A percentile compares a stretch with the other conserved stretches of the same genome.
These are phyloP conservation scores for Ischnura elegans DNA, from an alignment of 2,888 invertebrate species.

Conservation along the genomic window DNA sequence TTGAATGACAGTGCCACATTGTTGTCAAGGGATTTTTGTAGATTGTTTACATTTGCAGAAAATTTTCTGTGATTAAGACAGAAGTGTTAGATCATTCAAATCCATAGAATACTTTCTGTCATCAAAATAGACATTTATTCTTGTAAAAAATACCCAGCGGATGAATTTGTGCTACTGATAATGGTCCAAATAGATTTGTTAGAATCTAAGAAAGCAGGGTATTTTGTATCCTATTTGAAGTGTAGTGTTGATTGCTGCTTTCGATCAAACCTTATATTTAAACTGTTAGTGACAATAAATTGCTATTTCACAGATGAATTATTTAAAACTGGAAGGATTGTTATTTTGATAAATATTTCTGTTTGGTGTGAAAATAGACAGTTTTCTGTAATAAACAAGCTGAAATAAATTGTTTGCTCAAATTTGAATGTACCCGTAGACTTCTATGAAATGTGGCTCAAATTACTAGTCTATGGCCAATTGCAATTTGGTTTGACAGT, in stretches of 20 bases:
- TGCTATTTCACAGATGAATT: constrained; percentile 52
- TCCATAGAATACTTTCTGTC: constrained; percentile 40
- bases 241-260: constrained; percentile 61
- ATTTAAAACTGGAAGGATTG: constrained; percentile 55
- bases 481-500: background rate
- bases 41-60: constrained; percentile 64
- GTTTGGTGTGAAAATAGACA: constrained; percentile 59
- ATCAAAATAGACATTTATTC: constrained; percentile 56
- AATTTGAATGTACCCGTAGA: constrained; percentile 20
- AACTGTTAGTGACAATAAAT: constrained; percentile 66
- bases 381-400: constrained; percentile 50
- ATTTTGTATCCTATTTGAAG: constrained; percentile 66
- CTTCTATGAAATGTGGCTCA: background rate
- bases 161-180: constrained; percentile 46
- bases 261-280: constrained; percentile 53
- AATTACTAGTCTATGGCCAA: background rate
- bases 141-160: constrained; percentile 54
- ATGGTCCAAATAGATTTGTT: constrained; percentile 65
- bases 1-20: constrained; percentile 58
- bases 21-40: constrained; percentile 53
- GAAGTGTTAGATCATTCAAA: constrained; percentile 58
- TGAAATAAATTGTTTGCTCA: constrained; percentile 66
- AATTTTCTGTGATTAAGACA: constrained; percentile 63
- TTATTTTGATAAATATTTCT: constrained; percentile 59
- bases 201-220: constrained; percentile 62